Percentiles rank a stretch among this genome's conserved stretches.
Evolutionary conservation across 92 coral and sea anemone species (phyloP).

Genomic region (Zoanthus sansibaricus): DNA sequence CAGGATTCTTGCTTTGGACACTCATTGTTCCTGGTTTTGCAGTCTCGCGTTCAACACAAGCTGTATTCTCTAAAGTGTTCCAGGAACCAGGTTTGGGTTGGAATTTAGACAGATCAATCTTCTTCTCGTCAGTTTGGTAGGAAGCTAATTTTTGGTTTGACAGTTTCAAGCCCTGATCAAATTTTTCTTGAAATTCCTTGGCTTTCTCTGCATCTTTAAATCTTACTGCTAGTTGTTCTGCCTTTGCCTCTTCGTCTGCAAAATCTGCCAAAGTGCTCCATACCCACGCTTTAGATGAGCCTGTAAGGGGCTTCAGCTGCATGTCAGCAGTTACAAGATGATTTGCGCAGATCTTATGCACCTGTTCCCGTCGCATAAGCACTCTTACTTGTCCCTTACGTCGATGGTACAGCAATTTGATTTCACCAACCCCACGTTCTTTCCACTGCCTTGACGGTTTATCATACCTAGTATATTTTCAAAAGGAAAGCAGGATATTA

Average conservation of each 20-base stretch:
- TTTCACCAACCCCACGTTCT: slow-evolving; percentile 96
- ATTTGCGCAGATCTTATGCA: slow-evolving; percentile 94
- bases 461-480: slow-evolving; percentile 46
- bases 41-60: slow-evolving; percentile 64
- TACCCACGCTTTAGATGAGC: slow-evolving; percentile 90
- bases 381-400: slow-evolving; percentile 78
- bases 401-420: slow-evolving; percentile 76
- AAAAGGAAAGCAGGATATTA: neutral
- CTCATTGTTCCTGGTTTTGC: slow-evolving; percentile 53
- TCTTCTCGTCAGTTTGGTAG: neutral
- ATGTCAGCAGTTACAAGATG: slow-evolving; percentile 85
- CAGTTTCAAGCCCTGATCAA: slow-evolving; percentile 74
- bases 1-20: neutral
- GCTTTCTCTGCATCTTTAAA: slow-evolving; percentile 85
- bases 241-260: slow-evolving; percentile 85
- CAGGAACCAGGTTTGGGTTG: slow-evolving; percentile 73
- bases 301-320: slow-evolving; percentile 82
- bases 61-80: slow-evolving; percentile 56
- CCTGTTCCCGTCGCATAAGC: slow-evolving; percentile 93
- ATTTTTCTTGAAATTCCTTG: slow-evolving; percentile 77
- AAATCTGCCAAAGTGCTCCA: slow-evolving; percentile 94
- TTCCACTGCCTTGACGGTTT: slow-evolving; percentile 86
- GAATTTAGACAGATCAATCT: slow-evolving; percentile 47
- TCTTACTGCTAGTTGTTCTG: slow-evolving; percentile 86
- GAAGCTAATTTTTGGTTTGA: neutral